Conservation (phyloP, 2,797 vertebrate species). For the Scolopax bukidnonensis region DNA sequence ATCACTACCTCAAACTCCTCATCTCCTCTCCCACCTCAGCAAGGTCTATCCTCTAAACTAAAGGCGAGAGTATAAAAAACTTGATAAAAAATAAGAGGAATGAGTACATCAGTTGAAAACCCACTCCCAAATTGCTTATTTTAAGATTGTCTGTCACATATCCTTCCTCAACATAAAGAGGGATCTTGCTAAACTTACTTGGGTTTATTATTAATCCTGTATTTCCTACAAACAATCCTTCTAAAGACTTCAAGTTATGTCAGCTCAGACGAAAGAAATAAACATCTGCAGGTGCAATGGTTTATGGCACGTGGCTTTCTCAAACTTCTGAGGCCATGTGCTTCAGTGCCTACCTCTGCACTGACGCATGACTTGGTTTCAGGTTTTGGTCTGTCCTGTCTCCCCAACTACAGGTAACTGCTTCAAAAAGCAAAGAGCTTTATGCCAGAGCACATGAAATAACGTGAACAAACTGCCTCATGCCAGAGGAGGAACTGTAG, state of each 20-base stretch:
- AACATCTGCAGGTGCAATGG: background rate
- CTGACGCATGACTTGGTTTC: background rate
- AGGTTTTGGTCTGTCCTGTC: background rate
- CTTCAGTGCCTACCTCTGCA: background rate
- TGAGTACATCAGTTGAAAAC: background rate
- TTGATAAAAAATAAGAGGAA: background rate
- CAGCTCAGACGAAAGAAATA: background rate
- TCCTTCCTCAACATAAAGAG: background rate
- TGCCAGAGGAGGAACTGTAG: background rate
- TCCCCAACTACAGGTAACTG: background rate
- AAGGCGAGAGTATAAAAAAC: background rate
- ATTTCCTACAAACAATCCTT: background rate
- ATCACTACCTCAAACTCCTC: background rate
- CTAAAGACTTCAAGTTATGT: background rate
- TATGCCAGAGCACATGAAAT: rapidly evolving
- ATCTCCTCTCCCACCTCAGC: background rate
- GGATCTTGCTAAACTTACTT: background rate
- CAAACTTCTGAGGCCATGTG: rapidly evolving
- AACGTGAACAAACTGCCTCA: background rate
- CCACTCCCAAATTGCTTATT: background rate
- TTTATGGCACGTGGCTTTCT: background rate
- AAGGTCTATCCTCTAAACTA: background rate
- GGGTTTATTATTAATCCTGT: background rate
- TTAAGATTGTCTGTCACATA: background rate
- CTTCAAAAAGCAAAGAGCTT: background rate